Base-by-base conservation (phyloP, 2,888 invertebrate genomes). In the Caenorhabditis sp. region DNA sequence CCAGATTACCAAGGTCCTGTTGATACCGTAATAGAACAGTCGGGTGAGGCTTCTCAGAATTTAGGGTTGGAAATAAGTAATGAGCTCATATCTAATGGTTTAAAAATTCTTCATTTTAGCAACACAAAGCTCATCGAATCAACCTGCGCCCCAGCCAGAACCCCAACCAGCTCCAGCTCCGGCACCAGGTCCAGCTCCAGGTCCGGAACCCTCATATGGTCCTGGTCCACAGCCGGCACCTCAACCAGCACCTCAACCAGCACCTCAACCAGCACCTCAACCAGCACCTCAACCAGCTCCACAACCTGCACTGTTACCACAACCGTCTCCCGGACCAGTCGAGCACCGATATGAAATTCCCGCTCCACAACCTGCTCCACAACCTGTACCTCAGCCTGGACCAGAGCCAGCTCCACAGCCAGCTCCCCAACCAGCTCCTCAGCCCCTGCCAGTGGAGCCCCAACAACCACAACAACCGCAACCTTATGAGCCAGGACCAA, bases 281-380 rank as follows among this genome's bases (percentile, higher is more conserved):
- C 58, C 59, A 35, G 31, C 26, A 4, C 26, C 26, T 3, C 49
- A 49, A 49, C 49, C 49, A 19, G 19, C 49, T 3, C 49, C 54
- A 26, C 76, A 76, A 6, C 59, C 74, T 19, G 80, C 49, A 41
- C 73, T 54, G 16, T n/a, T 26, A 3, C 54, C 59, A 49, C 31
- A 58, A 7, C 59, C 63, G 31, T 47, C 79, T 19, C 72, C 80
- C 26, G 75, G 69, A 38, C 81, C 75, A 28, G 31, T 72, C 6
- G 80, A 81, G 38, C 80, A 81, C 31, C 61, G 54, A 51, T 81
- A 81, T 26, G 81, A 66, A n/a, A 73, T 73, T 22, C 82, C 75
- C 8, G 22, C 76, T 16, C 66, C 82, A n/a, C 63, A n/a, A n/a
- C 66, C 72, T 22, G 64, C 51, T 22, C 64, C 75, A n/a, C 41